These are phyloP conservation scores for Vulpes ferrilata DNA, from an alignment of 2,113 vertebrate genomes.

Conservation along the genomic window DNA sequence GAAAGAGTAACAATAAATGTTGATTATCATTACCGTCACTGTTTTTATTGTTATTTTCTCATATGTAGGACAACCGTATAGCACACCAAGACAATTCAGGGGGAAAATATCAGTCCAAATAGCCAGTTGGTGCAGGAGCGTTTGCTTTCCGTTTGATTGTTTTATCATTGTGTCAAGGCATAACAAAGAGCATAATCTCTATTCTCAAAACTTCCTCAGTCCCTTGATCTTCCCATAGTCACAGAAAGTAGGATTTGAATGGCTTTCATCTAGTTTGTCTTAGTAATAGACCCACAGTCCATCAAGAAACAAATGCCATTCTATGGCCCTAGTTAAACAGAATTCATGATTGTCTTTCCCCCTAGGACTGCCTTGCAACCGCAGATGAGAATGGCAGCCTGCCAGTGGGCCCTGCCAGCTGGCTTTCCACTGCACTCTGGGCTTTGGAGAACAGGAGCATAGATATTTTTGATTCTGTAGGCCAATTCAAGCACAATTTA, in stretches of 20 bases:
- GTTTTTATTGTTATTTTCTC: not conserved
- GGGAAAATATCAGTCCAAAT: not conserved
- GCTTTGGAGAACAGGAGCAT: constrained; percentile 73
- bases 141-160: constrained; percentile 29
- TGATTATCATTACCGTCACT: not conserved
- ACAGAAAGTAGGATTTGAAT: constrained; percentile 77
- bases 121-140: not conserved
- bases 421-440: constrained; percentile 68
- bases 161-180: constrained; percentile 59
- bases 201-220: constrained; percentile 63
- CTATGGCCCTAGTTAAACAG: constrained; percentile 80
- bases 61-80: not conserved
- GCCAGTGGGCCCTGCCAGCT: constrained; percentile 79
- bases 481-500: constrained; percentile 67
- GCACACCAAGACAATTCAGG: not conserved
- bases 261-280: constrained; percentile 77
- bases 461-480: constrained; percentile 70
- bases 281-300: constrained; percentile 80
- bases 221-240: constrained; percentile 64
- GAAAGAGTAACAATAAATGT: not conserved
- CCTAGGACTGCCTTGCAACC: constrained; percentile 72
- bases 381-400: constrained; percentile 72
- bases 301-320: constrained; percentile 82
- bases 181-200: constrained; percentile 60
- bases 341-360: constrained; percentile 81